These are phyloP conservation scores for Pegoplata infirma DNA, from an alignment of 2,888 invertebrate species.

Conservation along the genomic window DNA sequence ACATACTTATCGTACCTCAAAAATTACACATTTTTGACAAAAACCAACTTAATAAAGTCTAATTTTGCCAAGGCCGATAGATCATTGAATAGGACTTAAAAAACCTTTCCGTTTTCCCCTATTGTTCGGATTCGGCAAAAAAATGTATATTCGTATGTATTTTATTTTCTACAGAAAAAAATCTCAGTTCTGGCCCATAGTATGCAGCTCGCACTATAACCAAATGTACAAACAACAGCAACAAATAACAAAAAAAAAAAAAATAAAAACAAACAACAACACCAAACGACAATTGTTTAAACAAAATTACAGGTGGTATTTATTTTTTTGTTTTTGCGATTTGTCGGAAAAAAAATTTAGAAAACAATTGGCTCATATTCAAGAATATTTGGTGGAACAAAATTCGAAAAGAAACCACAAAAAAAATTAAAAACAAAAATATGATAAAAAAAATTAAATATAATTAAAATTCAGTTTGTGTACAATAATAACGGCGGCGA, in stretches of 20 bases:
- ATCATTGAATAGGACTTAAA: no score
- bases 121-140: no score
- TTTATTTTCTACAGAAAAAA: no score
- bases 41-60: no score
- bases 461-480: constrained; percentile 53
- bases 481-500: constrained; percentile 30
- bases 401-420: constrained; percentile 30
- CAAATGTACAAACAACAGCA: constrained; percentile 26
- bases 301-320: constrained; percentile 59
- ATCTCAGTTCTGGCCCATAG: no score
- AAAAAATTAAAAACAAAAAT: constrained; percentile 9
- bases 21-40: no score
- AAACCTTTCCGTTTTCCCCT: no score
- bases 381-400: constrained; percentile 27
- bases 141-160: no score
- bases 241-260: neutral
- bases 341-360: constrained; percentile 22
- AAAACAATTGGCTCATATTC: constrained; percentile 54
- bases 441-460: constrained; percentile 20
- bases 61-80: no score
- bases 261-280: constrained; percentile 18
- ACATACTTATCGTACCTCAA: no score
- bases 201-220: neutral
- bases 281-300: constrained; percentile 48
- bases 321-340: constrained; percentile 39